phyloP scores from a whole-genome alignment of 2,113 vertebrate genomes.

The Orientallactaga bullata region DNA sequence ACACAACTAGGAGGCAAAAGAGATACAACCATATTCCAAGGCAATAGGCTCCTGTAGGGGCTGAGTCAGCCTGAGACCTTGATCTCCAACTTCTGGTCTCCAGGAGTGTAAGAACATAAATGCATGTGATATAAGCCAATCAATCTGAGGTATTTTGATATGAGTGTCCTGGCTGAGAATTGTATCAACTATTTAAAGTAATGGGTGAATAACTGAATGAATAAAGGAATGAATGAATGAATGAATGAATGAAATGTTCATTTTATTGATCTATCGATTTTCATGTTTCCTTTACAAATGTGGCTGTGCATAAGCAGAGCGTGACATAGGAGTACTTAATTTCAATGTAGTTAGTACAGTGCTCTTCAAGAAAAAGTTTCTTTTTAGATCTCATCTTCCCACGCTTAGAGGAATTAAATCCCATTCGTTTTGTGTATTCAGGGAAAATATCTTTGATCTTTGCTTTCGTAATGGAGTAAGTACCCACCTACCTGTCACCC shows the following conservation, averaged over 20 bases:
- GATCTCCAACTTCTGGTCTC: no score
- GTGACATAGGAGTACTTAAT: neutral
- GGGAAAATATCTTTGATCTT: neutral
- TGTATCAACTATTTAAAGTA: neutral
- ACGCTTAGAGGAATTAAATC: neutral
- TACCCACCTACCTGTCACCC: neutral
- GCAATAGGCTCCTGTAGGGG: neutral
- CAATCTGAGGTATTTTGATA: neutral
- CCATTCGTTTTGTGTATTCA: neutral
- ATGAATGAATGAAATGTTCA: neutral
- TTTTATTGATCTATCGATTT: neutral
- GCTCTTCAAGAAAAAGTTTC: accelerated
- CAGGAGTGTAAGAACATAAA: neutral
- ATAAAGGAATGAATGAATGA: neutral
- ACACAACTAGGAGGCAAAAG: neutral
- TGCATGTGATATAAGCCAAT: neutral
- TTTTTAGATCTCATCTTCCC: neutral
- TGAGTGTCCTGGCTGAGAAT: neutral
- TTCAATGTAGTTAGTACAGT: neutral
- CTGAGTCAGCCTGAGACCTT: neutral
- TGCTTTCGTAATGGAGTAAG: neutral
- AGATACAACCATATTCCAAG: no score
- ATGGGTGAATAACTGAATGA: neutral
- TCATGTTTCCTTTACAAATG: neutral
- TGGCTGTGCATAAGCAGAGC: neutral